phyloP scores from a whole-genome alignment of 2,113 vertebrate genomes.

The Albula glossodonta region DNA sequence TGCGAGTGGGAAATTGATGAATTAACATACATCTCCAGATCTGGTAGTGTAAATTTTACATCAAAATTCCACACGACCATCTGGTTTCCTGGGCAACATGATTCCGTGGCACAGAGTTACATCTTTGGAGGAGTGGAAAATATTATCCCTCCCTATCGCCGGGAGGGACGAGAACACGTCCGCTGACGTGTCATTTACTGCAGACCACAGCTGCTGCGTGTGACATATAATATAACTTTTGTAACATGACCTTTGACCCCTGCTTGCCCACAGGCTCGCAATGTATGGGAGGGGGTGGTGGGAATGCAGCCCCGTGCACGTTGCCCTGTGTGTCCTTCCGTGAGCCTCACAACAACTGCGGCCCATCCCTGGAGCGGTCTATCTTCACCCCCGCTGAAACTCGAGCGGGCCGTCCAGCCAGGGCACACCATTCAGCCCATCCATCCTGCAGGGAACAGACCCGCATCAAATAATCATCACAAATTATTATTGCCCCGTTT shows the following conservation, averaged over 20 bases:
- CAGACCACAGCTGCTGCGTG: neutral
- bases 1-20: too few relatives aligned
- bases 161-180: neutral
- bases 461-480: too few relatives aligned
- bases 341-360: neutral
- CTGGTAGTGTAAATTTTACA: too few relatives aligned
- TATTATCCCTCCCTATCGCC: too few relatives aligned
- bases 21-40: too few relatives aligned
- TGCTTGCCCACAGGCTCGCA: neutral
- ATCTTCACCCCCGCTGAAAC: neutral
- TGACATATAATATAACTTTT: neutral
- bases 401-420: neutral
- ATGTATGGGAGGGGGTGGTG: neutral
- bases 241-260: neutral
- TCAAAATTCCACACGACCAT: too few relatives aligned
- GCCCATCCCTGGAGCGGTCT: neutral
- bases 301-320: neutral
- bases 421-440: neutral
- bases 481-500: too few relatives aligned
- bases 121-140: too few relatives aligned
- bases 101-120: too few relatives aligned
- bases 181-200: neutral
- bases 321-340: neutral
- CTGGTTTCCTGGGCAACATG: too few relatives aligned
- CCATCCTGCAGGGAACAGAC: too few relatives aligned